phyloP scores from a whole-genome alignment of 2,113 vertebrate genomes.

The Hippopotamus amphibius region DNA sequence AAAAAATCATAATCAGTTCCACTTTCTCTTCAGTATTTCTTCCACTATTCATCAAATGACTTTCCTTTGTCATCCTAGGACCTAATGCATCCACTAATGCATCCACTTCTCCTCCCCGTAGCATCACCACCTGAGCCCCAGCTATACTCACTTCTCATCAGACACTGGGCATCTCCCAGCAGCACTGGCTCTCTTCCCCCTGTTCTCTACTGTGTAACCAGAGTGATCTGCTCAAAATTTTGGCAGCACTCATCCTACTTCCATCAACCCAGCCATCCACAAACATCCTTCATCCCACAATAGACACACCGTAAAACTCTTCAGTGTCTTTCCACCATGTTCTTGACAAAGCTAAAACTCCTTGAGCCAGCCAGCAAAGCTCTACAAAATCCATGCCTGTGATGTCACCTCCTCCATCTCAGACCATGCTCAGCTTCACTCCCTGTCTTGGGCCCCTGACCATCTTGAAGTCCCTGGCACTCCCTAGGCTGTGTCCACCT shows the following conservation, averaged over 20 bases:
- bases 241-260: neutral
- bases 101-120: neutral
- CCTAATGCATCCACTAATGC: neutral
- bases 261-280: neutral
- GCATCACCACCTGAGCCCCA: neutral
- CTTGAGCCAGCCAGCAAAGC: neutral
- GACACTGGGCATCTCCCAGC: neutral
- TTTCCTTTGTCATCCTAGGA: neutral
- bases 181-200: neutral
- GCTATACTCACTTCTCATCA: neutral
- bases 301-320: neutral
- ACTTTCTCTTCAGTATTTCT: neutral
- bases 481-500: rapidly evolving
- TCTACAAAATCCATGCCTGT: neutral
- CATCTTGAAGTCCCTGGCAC: neutral
- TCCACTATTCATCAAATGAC: neutral
- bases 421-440: rapidly evolving
- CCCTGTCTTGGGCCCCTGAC: neutral
- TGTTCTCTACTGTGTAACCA: neutral
- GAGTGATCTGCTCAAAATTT: neutral
- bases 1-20: neutral
- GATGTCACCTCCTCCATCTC: neutral
- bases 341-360: neutral
- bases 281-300: neutral
- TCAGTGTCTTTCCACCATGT: neutral